A percentile compares a stretch with the other conserved stretches of the same genome.
These are phyloP conservation scores for Montipora cactus DNA, from an alignment of 64 coral and sea anemone species.

Conservation along the genomic window DNA sequence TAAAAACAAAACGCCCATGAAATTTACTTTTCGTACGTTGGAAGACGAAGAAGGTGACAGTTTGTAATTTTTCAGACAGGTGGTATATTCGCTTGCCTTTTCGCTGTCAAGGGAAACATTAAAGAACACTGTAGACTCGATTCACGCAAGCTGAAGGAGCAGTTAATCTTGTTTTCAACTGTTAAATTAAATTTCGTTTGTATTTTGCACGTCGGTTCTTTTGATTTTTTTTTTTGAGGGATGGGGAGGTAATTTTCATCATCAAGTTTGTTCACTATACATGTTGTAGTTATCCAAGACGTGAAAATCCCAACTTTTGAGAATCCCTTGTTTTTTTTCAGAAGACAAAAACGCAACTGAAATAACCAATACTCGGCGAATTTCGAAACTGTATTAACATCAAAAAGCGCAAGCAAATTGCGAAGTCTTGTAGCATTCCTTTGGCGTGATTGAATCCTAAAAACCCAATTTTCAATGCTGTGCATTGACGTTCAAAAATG, in stretches of 20 bases:
- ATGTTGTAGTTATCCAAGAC: not conserved
- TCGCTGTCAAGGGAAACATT: constrained; percentile 21
- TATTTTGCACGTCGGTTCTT: no score
- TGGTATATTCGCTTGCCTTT: constrained; percentile 33
- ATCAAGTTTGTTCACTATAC: not conserved
- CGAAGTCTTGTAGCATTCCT: not conserved
- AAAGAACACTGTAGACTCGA: constrained; percentile 18
- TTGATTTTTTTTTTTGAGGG: no score
- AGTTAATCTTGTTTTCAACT: constrained; percentile 46
- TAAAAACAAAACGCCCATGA: not conserved
- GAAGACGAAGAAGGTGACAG: constrained; percentile 5
- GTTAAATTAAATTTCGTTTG: constrained; percentile 40
- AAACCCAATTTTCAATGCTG: no score
- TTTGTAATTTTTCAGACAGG: constrained; percentile 33
- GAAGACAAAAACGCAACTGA: not conserved
- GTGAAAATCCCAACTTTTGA: not conserved
- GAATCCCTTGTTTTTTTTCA: not conserved
- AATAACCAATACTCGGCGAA: not conserved
- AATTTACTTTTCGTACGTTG: not conserved
- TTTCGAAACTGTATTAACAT: no score
- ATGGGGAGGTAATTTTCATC: no score
- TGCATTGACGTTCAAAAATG: no score
- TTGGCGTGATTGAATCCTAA: no score
- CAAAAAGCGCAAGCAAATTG: not conserved
- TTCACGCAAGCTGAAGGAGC: constrained; percentile 1